These are phyloP conservation scores for Cetoscarus ocellatus DNA, from an alignment of 2,797 vertebrate genomes.

Conservation along the genomic window DNA sequence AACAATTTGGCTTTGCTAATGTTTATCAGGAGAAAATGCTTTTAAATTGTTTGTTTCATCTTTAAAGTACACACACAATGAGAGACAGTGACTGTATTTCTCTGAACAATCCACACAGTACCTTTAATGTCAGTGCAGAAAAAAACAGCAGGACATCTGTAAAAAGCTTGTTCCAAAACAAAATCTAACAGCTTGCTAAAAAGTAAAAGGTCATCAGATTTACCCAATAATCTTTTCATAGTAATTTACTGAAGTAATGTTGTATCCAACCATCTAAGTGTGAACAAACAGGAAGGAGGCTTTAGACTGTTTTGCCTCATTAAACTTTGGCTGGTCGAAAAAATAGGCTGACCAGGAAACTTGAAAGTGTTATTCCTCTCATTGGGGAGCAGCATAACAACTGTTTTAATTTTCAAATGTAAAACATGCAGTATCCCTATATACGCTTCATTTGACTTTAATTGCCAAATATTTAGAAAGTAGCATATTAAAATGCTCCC, in stretches of 20 bases:
- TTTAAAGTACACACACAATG: neutral
- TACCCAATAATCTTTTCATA: neutral
- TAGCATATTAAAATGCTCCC: neutral
- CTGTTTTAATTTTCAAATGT: neutral
- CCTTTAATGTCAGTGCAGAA: neutral
- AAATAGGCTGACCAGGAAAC: neutral
- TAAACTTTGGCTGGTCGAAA: neutral
- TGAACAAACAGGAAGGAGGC: neutral
- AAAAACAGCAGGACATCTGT: neutral
- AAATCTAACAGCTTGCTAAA: neutral
- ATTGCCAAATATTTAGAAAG: neutral
- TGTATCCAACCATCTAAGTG: neutral
- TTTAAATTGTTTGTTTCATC: neutral
- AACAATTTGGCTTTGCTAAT: neutral
- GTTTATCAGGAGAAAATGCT: neutral
- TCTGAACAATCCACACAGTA: neutral
- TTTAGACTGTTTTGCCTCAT: neutral
- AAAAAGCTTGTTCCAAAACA: neutral
- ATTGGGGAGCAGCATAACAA: neutral
- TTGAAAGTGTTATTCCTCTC: neutral
- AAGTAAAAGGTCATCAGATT: neutral
- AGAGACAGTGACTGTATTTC: slow-evolving; percentile 8
- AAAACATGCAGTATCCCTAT: neutral
- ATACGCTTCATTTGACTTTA: neutral
- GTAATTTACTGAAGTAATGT: neutral